These are phyloP conservation scores for Oncorhynchus masou DNA, from an alignment of 2,113 vertebrate species.

Conservation along the genomic window DNA sequence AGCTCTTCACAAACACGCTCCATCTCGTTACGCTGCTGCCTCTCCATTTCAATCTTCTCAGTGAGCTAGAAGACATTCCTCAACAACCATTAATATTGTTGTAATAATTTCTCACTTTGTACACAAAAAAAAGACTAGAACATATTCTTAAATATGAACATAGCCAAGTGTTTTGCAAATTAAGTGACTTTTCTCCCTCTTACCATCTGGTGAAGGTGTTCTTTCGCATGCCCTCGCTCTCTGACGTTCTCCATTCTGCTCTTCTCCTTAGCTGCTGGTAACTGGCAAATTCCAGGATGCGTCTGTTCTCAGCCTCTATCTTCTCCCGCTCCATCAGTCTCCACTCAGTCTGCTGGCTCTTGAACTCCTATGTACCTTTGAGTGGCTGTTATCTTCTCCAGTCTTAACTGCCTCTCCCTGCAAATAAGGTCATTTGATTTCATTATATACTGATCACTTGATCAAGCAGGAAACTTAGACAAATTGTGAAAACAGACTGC, in stretches of 20 bases:
- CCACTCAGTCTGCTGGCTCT: conserved; percentile 81
- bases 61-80: conserved; percentile 65
- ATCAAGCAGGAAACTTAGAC: background rate
- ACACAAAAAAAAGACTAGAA: too few species aligned
- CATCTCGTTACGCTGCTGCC: conserved; percentile 78
- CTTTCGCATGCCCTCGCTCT: conserved; percentile 79
- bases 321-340: conserved; percentile 81
- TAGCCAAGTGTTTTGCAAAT: background rate
- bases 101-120: background rate
- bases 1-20: conserved; percentile 82
- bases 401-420: conserved; percentile 82
- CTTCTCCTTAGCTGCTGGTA: conserved; percentile 76
- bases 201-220: conserved; percentile 80
- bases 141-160: background rate
- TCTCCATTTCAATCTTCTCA: conserved; percentile 75
- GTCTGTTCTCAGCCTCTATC: conserved; percentile 88
- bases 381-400: conserved; percentile 83
- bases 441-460: background rate
- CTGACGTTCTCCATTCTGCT: conserved; percentile 71
- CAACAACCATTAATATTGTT: background rate
- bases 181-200: background rate
- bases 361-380: conserved; percentile 83
- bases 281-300: conserved; percentile 81
- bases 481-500: background rate
- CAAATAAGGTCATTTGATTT: conserved; percentile 12